Percentiles rank a stretch among this genome's conserved stretches.
These are phyloP conservation scores for honey bee (Apis mellifera) DNA, from an alignment of 1,140 invertebrate genomes.

Conservation along the genomic window DNA sequence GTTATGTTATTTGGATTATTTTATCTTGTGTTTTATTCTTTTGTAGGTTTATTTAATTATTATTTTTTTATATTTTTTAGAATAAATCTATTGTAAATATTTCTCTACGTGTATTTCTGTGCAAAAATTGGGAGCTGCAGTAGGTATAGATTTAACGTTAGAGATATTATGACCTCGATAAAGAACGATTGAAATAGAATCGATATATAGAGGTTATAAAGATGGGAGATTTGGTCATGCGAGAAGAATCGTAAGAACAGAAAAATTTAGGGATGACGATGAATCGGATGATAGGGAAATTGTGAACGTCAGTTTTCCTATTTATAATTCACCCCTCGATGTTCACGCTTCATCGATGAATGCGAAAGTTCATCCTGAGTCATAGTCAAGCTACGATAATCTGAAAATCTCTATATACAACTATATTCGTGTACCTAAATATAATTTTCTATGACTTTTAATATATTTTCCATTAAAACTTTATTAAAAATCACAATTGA, in stretches of 20 bases:
- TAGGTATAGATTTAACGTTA: too few relatives aligned
- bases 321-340: slow-evolving; percentile 2
- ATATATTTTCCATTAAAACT: too few relatives aligned
- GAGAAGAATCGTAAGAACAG: neutral
- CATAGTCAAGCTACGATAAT: neutral
- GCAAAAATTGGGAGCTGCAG: too few relatives aligned
- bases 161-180: too few relatives aligned
- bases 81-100: too few relatives aligned
- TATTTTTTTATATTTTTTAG: too few relatives aligned
- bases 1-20: too few relatives aligned
- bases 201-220: neutral
- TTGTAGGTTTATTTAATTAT: too few relatives aligned
- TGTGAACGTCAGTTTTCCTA: neutral
- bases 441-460: too few relatives aligned
- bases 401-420: neutral
- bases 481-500: too few relatives aligned
- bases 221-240: neutral
- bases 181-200: neutral
- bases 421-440: neutral
- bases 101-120: too few relatives aligned
- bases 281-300: neutral
- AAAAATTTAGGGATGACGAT: neutral
- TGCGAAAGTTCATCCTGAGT: neutral
- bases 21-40: too few relatives aligned
- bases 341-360: neutral